These are phyloP conservation scores for Mercenaria mercenaria DNA, from an alignment of 1,140 invertebrate species.

Conservation along the genomic window DNA sequence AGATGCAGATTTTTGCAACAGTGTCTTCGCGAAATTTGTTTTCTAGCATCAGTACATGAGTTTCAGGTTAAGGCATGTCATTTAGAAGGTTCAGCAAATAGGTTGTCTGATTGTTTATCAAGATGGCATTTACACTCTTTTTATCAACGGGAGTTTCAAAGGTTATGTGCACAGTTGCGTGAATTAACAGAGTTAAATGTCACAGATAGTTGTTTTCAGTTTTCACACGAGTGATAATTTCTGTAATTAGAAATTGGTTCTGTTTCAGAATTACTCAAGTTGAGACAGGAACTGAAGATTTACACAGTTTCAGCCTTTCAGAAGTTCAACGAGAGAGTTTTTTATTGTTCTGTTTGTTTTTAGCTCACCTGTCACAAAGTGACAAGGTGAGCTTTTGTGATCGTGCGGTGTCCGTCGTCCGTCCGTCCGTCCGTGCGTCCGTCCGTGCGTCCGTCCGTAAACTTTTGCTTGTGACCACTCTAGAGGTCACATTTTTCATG, in stretches of 20 bases:
- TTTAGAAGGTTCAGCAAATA: not conserved
- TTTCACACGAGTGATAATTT: not conserved
- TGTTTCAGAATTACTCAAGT: not conserved
- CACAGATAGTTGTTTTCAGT: not conserved
- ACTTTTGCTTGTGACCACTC: not conserved
- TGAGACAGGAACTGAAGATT: too few species aligned
- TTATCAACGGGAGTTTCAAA: not conserved
- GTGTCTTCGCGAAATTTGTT: constrained; percentile 1
- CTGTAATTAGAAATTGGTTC: too few species aligned
- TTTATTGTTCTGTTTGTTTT: not conserved
- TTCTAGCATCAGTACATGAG: constrained; percentile 11
- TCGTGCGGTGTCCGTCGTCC: too few species aligned
- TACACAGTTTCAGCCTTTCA: not conserved
- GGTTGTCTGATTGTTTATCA: constrained; percentile 35
- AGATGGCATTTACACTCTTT: constrained; percentile 23
- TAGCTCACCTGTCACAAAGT: too few species aligned
- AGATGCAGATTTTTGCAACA: not conserved
- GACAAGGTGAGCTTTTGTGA: too few species aligned
- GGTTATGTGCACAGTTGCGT: not conserved
- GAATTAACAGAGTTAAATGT: not conserved
- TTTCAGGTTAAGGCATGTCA: not conserved
- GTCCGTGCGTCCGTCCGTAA: too few species aligned
- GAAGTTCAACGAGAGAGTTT: not conserved
- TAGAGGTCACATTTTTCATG: too few species aligned
- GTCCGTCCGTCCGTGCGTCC: not conserved